Percentiles rank a stretch among this genome's conserved stretches.
Conservation (phyloP, 2,797 vertebrate species). For the Nannoperca australis region DNA sequence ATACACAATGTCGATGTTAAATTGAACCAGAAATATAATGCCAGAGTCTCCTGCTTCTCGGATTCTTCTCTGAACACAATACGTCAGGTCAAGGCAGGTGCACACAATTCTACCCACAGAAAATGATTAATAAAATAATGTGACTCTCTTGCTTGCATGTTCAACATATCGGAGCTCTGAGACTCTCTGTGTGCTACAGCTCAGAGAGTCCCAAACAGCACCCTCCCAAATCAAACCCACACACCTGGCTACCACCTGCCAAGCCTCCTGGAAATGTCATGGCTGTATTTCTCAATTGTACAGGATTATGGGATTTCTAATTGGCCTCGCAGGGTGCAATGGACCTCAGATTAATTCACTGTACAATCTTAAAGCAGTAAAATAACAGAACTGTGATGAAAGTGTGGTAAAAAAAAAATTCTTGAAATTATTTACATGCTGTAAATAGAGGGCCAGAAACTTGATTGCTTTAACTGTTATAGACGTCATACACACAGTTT, state of each 20-base stretch:
- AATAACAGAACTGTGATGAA: slow-evolving; percentile 38
- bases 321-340: slow-evolving; percentile 72
- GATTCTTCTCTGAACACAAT: slow-evolving; percentile 1
- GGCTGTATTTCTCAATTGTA: slow-evolving; percentile 66
- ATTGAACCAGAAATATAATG: slow-evolving; percentile 18
- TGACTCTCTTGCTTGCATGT: slow-evolving; percentile 31
- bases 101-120: background rate
- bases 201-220: slow-evolving; percentile 19
- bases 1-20: background rate
- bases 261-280: slow-evolving; percentile 74
- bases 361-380: slow-evolving; percentile 19
- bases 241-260: slow-evolving; percentile 73
- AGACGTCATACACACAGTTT: slow-evolving; percentile 50
- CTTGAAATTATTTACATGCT: slow-evolving; percentile 9
- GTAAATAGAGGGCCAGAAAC: slow-evolving; percentile 30
- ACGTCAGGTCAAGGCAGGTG: slow-evolving; percentile 1
- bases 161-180: slow-evolving; percentile 28
- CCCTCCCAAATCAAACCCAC: slow-evolving; percentile 57
- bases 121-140: slow-evolving; percentile 21
- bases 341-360: slow-evolving; percentile 42
- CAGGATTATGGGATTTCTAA: slow-evolving; percentile 85
- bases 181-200: slow-evolving; percentile 12
- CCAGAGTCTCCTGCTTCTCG: background rate
- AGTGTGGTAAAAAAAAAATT: background rate
- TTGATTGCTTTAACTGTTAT: slow-evolving; percentile 19